phyloP scores from a whole-genome alignment of 2,113 vertebrate species.

The Pygoscelis adeliae region DNA sequence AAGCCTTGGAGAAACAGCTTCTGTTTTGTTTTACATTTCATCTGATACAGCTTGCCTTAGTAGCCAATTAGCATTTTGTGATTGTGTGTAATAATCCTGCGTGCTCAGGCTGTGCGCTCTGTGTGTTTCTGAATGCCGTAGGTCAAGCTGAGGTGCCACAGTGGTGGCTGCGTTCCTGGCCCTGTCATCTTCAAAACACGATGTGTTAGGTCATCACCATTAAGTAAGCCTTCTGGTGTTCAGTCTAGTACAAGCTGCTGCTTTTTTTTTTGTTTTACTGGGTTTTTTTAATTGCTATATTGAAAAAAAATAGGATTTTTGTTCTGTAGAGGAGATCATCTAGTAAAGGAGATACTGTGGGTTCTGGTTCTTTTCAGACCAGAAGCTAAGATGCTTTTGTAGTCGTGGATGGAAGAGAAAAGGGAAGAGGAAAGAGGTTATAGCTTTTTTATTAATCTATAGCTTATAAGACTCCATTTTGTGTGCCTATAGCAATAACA shows the following conservation, averaged over 20 bases:
- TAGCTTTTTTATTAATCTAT: not conserved
- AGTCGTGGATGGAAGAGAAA: not conserved
- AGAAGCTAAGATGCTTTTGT: not conserved
- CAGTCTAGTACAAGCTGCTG: not conserved
- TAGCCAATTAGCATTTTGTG: slow-evolving; percentile 10
- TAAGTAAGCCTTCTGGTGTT: not conserved
- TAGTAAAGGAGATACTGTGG: not conserved
- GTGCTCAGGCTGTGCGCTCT: not conserved
- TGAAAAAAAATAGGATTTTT: not conserved
- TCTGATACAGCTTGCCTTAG: not conserved
- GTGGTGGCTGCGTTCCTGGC: not conserved
- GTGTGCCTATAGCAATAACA: not conserved
- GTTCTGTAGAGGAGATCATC: not conserved
- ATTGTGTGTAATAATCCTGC: not conserved
- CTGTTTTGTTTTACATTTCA: slow-evolving; percentile 53
- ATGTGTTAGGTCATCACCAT: not conserved
- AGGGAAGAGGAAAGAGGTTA: not conserved
- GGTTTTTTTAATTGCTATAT: accelerated
- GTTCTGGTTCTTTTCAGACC: not conserved
- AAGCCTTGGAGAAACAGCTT: slow-evolving; percentile 54
- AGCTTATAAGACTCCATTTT: not conserved
- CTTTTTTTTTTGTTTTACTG: not conserved
- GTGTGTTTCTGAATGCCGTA: not conserved
- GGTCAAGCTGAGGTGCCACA: not conserved
- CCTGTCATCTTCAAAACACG: not conserved